A percentile compares a stretch with the other conserved stretches of the same genome.
These are phyloP conservation scores for Ardeotis arabs DNA, from an alignment of 2,113 vertebrate genomes.

Conservation along the genomic window DNA sequence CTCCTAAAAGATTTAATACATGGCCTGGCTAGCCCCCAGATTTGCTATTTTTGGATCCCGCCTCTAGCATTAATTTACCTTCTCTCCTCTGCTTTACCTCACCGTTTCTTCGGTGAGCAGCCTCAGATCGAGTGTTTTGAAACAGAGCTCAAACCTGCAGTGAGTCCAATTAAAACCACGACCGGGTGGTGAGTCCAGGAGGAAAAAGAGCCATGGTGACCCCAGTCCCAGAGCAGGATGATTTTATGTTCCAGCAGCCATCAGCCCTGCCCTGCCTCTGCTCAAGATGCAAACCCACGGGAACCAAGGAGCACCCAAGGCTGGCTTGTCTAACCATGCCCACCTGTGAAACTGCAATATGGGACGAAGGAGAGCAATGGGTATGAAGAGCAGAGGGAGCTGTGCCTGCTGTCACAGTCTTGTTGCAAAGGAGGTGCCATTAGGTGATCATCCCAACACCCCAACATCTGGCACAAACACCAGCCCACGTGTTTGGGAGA, in stretches of 20 bases:
- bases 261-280: rapidly evolving
- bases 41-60: not conserved
- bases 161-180: rapidly evolving
- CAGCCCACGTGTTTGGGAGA: rapidly evolving
- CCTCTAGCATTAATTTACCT: not conserved
- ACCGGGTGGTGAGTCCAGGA: not conserved
- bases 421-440: not conserved
- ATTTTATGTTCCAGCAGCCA: not conserved
- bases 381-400: not conserved
- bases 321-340: rapidly evolving
- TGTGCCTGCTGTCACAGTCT: not conserved
- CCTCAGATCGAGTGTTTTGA: not conserved
- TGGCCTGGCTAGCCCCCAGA: not conserved
- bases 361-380: not conserved
- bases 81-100: not conserved
- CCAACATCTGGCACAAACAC: not conserved
- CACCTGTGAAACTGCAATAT: rapidly evolving
- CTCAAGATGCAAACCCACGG: rapidly evolving
- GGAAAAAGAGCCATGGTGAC: not conserved
- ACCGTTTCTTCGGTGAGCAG: not conserved
- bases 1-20: not conserved
- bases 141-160: not conserved
- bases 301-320: not conserved
- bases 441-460: rapidly evolving
- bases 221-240: not conserved